Evolutionary conservation across 2,888 invertebrate genomes (phyloP).

Genomic region (Lepidochitona cinerea): DNA sequence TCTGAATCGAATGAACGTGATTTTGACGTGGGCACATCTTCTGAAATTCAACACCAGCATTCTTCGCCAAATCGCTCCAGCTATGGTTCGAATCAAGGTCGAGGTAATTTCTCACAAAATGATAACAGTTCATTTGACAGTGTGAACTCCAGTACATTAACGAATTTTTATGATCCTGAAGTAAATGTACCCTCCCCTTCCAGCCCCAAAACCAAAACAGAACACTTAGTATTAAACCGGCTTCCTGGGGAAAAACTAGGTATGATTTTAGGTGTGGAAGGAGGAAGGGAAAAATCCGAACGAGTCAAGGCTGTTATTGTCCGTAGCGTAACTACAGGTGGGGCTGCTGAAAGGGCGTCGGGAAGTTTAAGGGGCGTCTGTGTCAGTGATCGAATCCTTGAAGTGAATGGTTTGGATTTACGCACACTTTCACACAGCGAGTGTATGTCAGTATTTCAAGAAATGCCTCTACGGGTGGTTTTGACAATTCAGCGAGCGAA

Average conservation of each 20-base stretch:
- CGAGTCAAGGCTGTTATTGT: slow-evolving; percentile 87
- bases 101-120: no score
- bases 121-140: no score
- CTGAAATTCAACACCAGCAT: no score
- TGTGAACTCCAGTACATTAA: no score
- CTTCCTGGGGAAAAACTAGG: slow-evolving; percentile 92
- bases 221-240: slow-evolving; percentile 84
- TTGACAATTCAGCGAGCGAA: slow-evolving; percentile 42
- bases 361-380: slow-evolving; percentile 73
- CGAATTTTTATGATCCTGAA: no score
- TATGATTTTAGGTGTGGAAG: slow-evolving; percentile 92
- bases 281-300: slow-evolving; percentile 86
- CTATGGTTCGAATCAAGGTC: no score
- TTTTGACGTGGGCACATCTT: no score
- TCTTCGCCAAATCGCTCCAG: no score
- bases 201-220: no score
- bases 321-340: slow-evolving; percentile 59
- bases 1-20: no score
- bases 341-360: slow-evolving; percentile 60
- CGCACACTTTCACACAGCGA: slow-evolving; percentile 86
- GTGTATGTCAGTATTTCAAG: slow-evolving; percentile 91
- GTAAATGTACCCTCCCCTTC: no score
- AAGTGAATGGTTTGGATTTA: slow-evolving; percentile 86
- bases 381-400: slow-evolving; percentile 90
- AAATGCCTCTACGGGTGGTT: slow-evolving; percentile 74